These are phyloP conservation scores for Bacillus rossius DNA, from an alignment of 1,140 invertebrate species.

Conservation along the genomic window DNA sequence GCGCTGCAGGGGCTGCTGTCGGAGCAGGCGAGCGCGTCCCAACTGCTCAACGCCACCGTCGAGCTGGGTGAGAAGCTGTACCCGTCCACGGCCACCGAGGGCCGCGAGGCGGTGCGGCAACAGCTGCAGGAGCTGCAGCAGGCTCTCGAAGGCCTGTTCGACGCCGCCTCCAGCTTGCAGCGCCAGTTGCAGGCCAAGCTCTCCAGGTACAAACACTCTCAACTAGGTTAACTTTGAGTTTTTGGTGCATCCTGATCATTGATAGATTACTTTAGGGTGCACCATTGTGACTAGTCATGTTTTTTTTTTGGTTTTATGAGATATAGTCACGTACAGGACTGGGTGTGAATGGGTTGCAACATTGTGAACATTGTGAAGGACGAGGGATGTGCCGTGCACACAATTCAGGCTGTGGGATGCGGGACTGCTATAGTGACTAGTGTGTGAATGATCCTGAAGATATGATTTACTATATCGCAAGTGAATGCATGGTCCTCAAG, in stretches of 20 bases:
- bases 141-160: slow-evolving; percentile 75
- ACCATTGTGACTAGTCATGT: neutral
- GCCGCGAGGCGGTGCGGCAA: slow-evolving; percentile 76
- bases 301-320: neutral
- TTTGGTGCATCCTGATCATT: neutral
- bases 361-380: too few relatives aligned
- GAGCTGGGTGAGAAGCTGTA: slow-evolving; percentile 88
- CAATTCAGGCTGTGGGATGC: too few relatives aligned
- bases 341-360: too few relatives aligned
- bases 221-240: neutral
- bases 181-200: slow-evolving; percentile 70
- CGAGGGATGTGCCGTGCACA: too few relatives aligned
- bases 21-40: slow-evolving; percentile 69
- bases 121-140: slow-evolving; percentile 80
- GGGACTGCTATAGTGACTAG: too few relatives aligned
- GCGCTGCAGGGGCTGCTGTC: slow-evolving; percentile 67
- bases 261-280: neutral
- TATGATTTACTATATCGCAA: too few relatives aligned
- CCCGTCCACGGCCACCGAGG: slow-evolving; percentile 77
- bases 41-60: slow-evolving; percentile 74
- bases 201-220: slow-evolving; percentile 41
- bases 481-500: too few relatives aligned
- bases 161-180: slow-evolving; percentile 60
- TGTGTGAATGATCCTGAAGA: too few relatives aligned
- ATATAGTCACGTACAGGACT: too few relatives aligned